Evolutionary conservation across 1,140 invertebrate genomes (phyloP).

Genomic region (Drosophila triauraria): DNA sequence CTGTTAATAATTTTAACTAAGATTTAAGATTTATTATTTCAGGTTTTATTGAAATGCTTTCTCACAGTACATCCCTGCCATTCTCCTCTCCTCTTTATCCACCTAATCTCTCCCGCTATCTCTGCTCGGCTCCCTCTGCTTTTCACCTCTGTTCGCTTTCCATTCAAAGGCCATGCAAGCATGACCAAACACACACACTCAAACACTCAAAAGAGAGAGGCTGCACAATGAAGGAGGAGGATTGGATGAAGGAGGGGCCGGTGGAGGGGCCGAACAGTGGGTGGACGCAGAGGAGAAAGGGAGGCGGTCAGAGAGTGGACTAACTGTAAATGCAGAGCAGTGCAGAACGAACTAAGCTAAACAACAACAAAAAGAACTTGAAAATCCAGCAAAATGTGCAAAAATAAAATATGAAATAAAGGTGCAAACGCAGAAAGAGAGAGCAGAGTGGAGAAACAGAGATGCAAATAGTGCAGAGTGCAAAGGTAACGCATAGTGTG

Average conservation of each 20-base stretch:
- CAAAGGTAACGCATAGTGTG: slow-evolving; percentile 13
- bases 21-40: background rate
- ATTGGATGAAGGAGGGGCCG: background rate
- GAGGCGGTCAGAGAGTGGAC: slow-evolving; percentile 44
- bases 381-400: slow-evolving; percentile 65
- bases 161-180: slow-evolving; percentile 60
- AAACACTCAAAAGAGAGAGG: slow-evolving; percentile 22
- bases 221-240: slow-evolving; percentile 2
- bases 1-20: too few relatives aligned
- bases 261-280: background rate
- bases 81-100: slow-evolving; percentile 1
- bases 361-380: slow-evolving; percentile 42
- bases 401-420: slow-evolving; percentile 64
- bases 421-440: slow-evolving; percentile 47
- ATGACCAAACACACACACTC: slow-evolving; percentile 49
- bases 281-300: background rate
- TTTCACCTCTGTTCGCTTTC: slow-evolving; percentile 26
- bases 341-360: slow-evolving; percentile 37
- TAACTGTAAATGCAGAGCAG: slow-evolving; percentile 65
- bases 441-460: slow-evolving; percentile 16
- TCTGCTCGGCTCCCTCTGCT: slow-evolving; percentile 8
- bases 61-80: background rate
- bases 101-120: slow-evolving; percentile 21
- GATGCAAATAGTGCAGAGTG: slow-evolving; percentile 46
- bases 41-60: background rate